Evolutionary conservation across 2,888 invertebrate genomes (phyloP), one percentile per base, ranked within the genome.

Genomic region (Tuberolachnus salignus): DNA sequence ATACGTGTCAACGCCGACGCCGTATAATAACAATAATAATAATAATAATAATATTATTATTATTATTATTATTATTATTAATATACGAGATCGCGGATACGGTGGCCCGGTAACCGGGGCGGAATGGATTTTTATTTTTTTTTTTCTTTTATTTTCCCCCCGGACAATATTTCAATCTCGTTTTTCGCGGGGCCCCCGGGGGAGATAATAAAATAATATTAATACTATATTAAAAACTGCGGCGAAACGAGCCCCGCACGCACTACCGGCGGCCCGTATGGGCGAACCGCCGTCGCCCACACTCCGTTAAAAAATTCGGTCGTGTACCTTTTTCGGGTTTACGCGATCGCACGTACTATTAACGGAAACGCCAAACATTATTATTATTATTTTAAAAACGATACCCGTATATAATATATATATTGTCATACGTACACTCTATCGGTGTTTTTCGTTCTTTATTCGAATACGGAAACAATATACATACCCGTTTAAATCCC

Each of bases 131-230:
- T 57, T 49, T 73, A n/a, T n/a, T n/a, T n/a, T n/a, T n/a, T n/a
- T n/a, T n/a, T n/a, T n/a, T n/a, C n/a, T n/a, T n/a, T n/a, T n/a
- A n/a, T n/a, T n/a, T n/a, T n/a, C n/a, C n/a, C n/a, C n/a, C 61
- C 61, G 51, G 61, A 73, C 61, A 10, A 73, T 74, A 64, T 74
- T 74, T 74, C 63, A 74, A 74, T 74, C 73, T 74, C 23, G 64
- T 16, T 63, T 73, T 59, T 34, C 19, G 14, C 19, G 14, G 61
- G 34, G 19, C 72, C n/a, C 61, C 51, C 34, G 34, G 72, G 72
- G 72, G 72, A 73, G 72, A 73, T 61, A 51, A 57, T n/a, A 14
- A 59, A 16, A 9, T 19, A 53, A 19, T 34, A 34, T 4, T 34
- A 34, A 4, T 34, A n/a, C n/a, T n/a, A n/a, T n/a, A 46, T 13